Conservation (phyloP, 2,888 invertebrate species). For the Acronicta leporina region DNA sequence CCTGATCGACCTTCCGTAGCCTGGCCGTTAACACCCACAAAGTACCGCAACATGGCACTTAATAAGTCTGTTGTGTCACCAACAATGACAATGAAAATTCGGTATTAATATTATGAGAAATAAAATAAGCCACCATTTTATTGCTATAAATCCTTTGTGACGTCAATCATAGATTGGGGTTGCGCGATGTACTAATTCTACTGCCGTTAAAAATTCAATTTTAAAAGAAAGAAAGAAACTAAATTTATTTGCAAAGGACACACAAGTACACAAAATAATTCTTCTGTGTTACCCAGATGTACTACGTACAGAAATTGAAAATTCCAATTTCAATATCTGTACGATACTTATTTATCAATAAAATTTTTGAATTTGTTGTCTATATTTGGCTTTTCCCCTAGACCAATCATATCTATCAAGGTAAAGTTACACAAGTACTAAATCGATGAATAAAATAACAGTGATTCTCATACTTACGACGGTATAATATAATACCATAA, state of each 20-base stretch:
- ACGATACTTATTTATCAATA: too few relatives aligned
- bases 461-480: background rate
- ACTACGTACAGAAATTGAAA: too few relatives aligned
- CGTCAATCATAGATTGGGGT: slow-evolving; percentile 14
- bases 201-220: background rate
- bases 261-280: too few relatives aligned
- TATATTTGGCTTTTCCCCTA: too few relatives aligned
- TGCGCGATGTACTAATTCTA: background rate
- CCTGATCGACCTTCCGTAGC: slow-evolving; percentile 31
- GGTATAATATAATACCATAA: background rate
- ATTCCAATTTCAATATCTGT: too few relatives aligned
- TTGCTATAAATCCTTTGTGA: slow-evolving; percentile 1
- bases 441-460: background rate
- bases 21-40: slow-evolving; percentile 15
- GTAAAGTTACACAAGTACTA: too few relatives aligned
- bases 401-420: too few relatives aligned
- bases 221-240: too few relatives aligned
- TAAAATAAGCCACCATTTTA: slow-evolving; percentile 2
- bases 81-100: slow-evolving; percentile 1
- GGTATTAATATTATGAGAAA: background rate
- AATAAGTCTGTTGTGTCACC: slow-evolving; percentile 10
- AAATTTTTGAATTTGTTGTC: too few relatives aligned
- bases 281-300: too few relatives aligned
- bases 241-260: too few relatives aligned
- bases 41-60: slow-evolving; percentile 18